A percentile compares a stretch with the other conserved stretches of the same genome.
These are phyloP conservation scores for Pavo muticus DNA, from an alignment of 2,113 vertebrate genomes.

Conservation along the genomic window DNA sequence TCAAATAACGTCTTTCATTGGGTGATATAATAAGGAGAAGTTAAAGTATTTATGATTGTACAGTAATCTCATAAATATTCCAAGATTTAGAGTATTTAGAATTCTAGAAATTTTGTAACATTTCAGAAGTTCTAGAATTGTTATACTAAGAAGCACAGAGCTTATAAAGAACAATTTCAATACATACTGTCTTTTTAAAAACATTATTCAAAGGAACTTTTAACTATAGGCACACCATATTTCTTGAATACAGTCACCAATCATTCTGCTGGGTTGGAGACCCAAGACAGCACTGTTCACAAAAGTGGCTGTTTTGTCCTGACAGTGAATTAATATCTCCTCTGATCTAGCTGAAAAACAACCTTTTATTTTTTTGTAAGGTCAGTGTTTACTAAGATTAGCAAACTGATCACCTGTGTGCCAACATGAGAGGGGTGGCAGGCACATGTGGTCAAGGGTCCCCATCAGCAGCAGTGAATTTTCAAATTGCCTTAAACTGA, in stretches of 20 bases:
- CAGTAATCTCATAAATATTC: neutral
- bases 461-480: neutral
- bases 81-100: neutral
- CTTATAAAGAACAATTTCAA: neutral
- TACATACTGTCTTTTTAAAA: neutral
- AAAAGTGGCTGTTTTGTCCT: neutral
- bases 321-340: neutral
- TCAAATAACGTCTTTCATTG: neutral
- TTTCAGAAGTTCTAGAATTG: neutral
- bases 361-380: neutral
- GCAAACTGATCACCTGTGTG: neutral
- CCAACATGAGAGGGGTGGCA: neutral
- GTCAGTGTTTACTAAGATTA: neutral
- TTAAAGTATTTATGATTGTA: neutral
- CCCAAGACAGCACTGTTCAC: neutral
- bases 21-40: neutral
- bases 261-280: neutral
- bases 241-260: neutral
- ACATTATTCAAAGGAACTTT: neutral
- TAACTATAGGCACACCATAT: neutral
- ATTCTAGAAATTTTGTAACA: neutral
- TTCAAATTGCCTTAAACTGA: neutral
- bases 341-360: neutral
- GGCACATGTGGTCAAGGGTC: accelerated
- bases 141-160: neutral